phyloP scores from a whole-genome alignment of 2,888 invertebrate species.

The Idaea straminata region DNA sequence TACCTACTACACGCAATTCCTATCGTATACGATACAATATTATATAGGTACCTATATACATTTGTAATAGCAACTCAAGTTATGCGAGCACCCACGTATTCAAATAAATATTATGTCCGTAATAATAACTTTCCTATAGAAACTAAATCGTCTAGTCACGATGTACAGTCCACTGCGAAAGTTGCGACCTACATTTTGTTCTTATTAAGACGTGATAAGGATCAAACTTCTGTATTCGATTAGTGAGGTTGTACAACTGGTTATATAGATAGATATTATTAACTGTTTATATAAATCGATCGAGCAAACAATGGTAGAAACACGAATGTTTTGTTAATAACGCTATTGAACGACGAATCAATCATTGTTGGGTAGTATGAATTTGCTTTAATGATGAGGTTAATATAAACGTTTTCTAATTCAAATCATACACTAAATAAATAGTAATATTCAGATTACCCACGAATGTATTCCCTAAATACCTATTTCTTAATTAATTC shows the following conservation, averaged over 20 bases:
- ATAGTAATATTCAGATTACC: too few species aligned
- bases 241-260: slow-evolving; percentile 28
- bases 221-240: slow-evolving; percentile 26
- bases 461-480: too few species aligned
- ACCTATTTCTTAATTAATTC: too few species aligned
- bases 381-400: background rate
- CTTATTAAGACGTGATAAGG: slow-evolving; percentile 34
- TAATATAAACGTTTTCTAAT: too few species aligned
- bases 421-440: too few species aligned
- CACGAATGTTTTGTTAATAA: slow-evolving; percentile 17
- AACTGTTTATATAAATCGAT: slow-evolving; percentile 43
- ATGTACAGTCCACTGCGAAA: slow-evolving; percentile 39
- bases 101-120: slow-evolving; percentile 65
- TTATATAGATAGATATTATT: slow-evolving; percentile 40
- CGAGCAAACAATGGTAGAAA: slow-evolving; percentile 29
- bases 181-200: slow-evolving; percentile 19
- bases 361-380: background rate
- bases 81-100: slow-evolving; percentile 74
- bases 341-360: background rate
- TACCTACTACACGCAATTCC: slow-evolving; percentile 20
- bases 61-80: slow-evolving; percentile 52
- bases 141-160: slow-evolving; percentile 76
- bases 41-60: slow-evolving; percentile 19
- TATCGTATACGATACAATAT: background rate
- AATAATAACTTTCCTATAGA: slow-evolving; percentile 76